Conservation (phyloP, 2,113 vertebrate species). For the Eulemur rufifrons region DNA sequence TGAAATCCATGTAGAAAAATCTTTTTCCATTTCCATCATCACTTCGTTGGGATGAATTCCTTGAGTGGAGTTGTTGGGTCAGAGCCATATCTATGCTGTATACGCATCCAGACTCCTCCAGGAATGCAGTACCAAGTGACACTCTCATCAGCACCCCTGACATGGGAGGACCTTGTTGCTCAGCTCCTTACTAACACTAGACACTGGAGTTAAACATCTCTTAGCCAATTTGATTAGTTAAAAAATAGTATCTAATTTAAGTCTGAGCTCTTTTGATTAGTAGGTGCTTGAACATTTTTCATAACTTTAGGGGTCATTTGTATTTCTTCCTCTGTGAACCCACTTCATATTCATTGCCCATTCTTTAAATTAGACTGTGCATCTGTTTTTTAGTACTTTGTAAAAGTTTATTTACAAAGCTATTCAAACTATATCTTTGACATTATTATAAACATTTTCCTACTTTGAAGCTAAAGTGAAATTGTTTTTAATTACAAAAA, state of each 20-base stretch:
- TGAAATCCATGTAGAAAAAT: conserved; percentile 15
- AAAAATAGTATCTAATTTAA: background rate
- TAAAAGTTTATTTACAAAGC: background rate
- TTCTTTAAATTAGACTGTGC: background rate
- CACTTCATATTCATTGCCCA: background rate
- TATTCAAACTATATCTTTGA: background rate
- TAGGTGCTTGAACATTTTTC: background rate
- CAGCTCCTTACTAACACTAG: background rate
- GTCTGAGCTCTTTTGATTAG: background rate
- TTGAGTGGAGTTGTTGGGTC: background rate
- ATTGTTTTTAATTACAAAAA: conserved; percentile 12
- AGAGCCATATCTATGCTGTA: background rate
- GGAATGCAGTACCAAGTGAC: background rate
- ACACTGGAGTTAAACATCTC: background rate
- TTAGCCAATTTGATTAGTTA: background rate
- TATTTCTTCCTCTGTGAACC: background rate
- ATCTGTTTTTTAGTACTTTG: background rate
- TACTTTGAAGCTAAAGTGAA: background rate
- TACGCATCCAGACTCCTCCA: background rate
- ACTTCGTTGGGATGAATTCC: background rate
- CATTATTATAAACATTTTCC: background rate
- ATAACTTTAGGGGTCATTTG: background rate
- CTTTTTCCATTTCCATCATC: background rate
- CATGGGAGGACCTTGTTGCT: fast-evolving
- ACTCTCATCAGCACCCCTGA: background rate